Evolutionary conservation across 2,888 invertebrate species (phyloP), one percentile per base, ranked within the genome.

Genomic region (Branchinecta sandiegonensis): DNA sequence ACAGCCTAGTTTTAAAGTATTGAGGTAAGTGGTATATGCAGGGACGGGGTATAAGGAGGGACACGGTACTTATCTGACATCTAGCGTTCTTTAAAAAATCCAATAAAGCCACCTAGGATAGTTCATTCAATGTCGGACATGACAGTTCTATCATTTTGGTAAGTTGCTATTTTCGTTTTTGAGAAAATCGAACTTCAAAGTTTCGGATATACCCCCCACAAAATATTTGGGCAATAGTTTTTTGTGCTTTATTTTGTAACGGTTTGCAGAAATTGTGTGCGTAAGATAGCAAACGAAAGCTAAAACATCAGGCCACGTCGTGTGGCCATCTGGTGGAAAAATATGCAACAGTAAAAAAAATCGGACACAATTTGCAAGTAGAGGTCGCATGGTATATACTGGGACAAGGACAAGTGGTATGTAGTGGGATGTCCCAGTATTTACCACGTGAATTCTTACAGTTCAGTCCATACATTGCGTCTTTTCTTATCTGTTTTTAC

Each of bases 341-440:
- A 56, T 56, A 56, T 56, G 56, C 56, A 56, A 56, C 56, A 56
- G 5, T 56, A 56, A 56, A 56, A 56, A 56, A 56, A 56, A 56
- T 7, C 8, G 5, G 5, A 56, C 5, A 5, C 5, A 56, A 56
- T 7, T 56, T 56, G 56, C 56, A 56, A 56, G 56, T 56, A 56
- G 56, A 56, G 56, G 56, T 56, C 56, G 8, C 7, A 56, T 56
- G 56, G 56, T 56, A 56, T 7, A 56, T 56, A 56, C 56, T 56
- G 7, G 5, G 56, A 56, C 56, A 56, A 56, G 56, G 56, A 56
- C 56, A 56, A 56, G 56, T 56, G 56, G 56, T 56, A 56, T 56
- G 7, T 56, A 56, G 56, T 8, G 56, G 56, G 56, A 56, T 56
- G 56, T 56, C 56, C 56, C 56, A 8, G 8, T 56, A 5, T 56